phyloP scores from a whole-genome alignment of 2,113 vertebrate species.

The Aldabrachelys gigantea region DNA sequence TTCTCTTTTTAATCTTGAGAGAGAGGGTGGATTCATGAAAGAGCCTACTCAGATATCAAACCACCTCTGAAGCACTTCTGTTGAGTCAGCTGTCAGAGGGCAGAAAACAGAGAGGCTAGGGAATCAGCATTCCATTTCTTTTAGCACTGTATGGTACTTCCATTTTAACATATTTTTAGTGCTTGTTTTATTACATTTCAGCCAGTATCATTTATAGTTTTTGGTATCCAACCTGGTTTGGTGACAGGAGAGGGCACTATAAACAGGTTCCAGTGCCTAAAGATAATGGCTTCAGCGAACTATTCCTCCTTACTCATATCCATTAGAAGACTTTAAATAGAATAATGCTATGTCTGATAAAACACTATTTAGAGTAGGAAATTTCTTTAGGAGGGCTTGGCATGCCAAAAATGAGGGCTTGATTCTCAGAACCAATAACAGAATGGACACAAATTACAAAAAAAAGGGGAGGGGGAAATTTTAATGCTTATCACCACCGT shows the following conservation, averaged over 20 bases:
- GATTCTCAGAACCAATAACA: neutral
- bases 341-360: neutral
- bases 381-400: neutral
- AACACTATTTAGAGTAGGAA: neutral
- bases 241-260: neutral
- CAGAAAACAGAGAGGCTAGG: neutral
- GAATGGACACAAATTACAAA: neutral
- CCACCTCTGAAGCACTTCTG: neutral
- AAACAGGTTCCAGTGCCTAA: neutral
- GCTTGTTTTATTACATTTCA: neutral
- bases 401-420: neutral
- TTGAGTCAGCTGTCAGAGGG: neutral
- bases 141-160: neutral
- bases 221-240: neutral
- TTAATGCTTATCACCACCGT: fast-evolving
- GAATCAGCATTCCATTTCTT: neutral
- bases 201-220: neutral
- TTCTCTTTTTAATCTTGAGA: neutral
- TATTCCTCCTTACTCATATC: neutral
- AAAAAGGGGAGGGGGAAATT: neutral
- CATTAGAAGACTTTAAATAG: neutral
- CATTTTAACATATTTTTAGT: neutral
- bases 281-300: neutral
- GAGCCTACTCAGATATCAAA: neutral
- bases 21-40: neutral